Evolutionary conservation across 2,888 invertebrate genomes (phyloP).

Genomic region (Phengaris arion): DNA sequence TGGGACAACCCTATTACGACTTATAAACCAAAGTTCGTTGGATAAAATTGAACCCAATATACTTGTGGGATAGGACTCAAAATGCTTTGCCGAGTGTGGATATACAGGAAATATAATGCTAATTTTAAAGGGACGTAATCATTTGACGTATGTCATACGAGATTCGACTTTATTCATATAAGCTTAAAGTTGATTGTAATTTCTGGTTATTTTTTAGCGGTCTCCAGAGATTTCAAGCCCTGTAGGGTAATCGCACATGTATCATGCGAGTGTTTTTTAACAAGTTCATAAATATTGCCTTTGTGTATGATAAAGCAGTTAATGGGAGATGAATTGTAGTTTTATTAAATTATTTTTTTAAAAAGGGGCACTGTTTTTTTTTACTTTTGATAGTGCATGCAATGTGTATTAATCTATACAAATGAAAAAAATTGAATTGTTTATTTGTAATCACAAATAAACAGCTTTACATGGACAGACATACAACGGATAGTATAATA

Average conservation of each 20-base stretch:
- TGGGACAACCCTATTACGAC: slow-evolving; percentile 43
- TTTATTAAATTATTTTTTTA: slow-evolving; percentile 42
- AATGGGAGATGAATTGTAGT: slow-evolving; percentile 45
- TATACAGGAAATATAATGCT: neutral
- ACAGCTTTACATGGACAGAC: neutral
- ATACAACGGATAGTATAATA: too few relatives aligned
- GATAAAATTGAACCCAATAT: slow-evolving; percentile 24
- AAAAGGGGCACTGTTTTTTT: neutral
- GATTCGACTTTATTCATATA: slow-evolving; percentile 38
- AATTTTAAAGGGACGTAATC: slow-evolving; percentile 38
- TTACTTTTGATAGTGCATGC: neutral
- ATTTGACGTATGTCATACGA: slow-evolving; percentile 17
- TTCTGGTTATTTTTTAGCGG: slow-evolving; percentile 52
- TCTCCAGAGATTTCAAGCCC: slow-evolving; percentile 63
- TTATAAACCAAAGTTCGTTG: slow-evolving; percentile 22
- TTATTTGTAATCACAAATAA: too few relatives aligned
- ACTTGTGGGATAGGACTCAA: slow-evolving; percentile 31
- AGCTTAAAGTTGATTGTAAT: slow-evolving; percentile 36
- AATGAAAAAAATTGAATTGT: too few relatives aligned
- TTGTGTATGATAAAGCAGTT: slow-evolving; percentile 39
- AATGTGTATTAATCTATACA: neutral
- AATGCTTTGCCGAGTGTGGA: slow-evolving; percentile 33
- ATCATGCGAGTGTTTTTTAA: slow-evolving; percentile 59
- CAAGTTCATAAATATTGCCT: slow-evolving; percentile 71
- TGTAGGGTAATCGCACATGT: slow-evolving; percentile 59